Percentiles rank a stretch among this genome's conserved stretches.
Conservation (phyloP, 2,888 invertebrate species). For the Zygothrica quintamaculata region DNA sequence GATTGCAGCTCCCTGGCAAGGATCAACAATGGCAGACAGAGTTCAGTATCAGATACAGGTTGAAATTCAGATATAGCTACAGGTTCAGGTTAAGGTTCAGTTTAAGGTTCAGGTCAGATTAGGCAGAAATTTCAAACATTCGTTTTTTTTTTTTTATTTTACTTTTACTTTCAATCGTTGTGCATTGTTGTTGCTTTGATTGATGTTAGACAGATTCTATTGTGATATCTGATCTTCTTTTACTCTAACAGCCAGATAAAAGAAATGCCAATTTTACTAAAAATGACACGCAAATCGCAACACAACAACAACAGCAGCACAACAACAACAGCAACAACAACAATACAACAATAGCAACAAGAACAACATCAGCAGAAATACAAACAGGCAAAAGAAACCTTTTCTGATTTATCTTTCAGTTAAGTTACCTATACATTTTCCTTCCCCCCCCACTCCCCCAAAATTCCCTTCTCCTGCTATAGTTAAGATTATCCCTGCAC, state of each 20-base stretch:
- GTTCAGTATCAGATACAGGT: no score
- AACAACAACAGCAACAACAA: no score
- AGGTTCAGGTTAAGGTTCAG: no score
- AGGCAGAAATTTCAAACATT: slow-evolving; percentile 14
- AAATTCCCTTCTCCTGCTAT: no score
- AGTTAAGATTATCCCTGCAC: slow-evolving; percentile 46
- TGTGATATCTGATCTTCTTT: slow-evolving; percentile 56
- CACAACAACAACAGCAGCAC: slow-evolving; percentile 28
- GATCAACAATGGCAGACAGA: slow-evolving; percentile 47
- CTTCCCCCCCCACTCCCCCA: neutral
- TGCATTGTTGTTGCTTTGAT: slow-evolving; percentile 43
- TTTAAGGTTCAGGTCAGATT: no score
- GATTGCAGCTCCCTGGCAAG: slow-evolving; percentile 51
- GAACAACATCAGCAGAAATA: no score
- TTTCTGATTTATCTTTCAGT: slow-evolving; percentile 20
- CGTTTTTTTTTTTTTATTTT: no score
- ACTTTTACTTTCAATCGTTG: slow-evolving; percentile 59
- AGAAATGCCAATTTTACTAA: slow-evolving; percentile 73
- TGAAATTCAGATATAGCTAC: no score
- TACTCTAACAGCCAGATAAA: slow-evolving; percentile 31
- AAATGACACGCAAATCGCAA: slow-evolving; percentile 76
- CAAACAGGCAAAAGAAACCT: slow-evolving; percentile 15
- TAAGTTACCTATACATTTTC: slow-evolving; percentile 8
- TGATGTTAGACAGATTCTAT: slow-evolving; percentile 61
- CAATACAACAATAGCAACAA: no score